Conservation (phyloP, 2,888 invertebrate genomes). For the Troglohyphantes excavatus region DNA sequence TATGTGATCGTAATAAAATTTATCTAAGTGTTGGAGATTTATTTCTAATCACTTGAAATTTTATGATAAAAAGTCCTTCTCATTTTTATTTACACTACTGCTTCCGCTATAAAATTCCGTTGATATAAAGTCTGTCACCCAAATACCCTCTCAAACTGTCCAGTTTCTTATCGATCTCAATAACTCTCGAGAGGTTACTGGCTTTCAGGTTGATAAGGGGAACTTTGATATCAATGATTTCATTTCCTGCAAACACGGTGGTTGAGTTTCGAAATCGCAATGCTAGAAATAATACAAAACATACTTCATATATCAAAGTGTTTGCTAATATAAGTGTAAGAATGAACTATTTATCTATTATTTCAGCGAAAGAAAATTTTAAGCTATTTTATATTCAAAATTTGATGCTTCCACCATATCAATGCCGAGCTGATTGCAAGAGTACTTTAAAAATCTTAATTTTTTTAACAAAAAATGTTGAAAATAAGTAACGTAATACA, state of each 20-base stretch:
- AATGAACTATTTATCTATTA: too few relatives aligned
- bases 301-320: too few relatives aligned
- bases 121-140: neutral
- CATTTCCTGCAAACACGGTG: conserved; percentile 19
- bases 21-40: neutral
- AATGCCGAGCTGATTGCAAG: too few relatives aligned
- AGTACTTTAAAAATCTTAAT: too few relatives aligned
- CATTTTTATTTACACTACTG: neutral
- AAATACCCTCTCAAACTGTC: neutral
- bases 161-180: conserved; percentile 7
- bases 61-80: neutral
- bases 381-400: too few relatives aligned
- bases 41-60: neutral
- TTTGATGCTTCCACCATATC: too few relatives aligned
- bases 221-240: conserved; percentile 20
- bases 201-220: conserved; percentile 3
- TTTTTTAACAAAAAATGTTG: too few relatives aligned
- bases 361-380: too few relatives aligned
- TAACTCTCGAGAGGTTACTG: conserved; percentile 19
- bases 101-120: neutral
- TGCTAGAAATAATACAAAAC: too few relatives aligned
- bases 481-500: too few relatives aligned
- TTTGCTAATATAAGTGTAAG: too few relatives aligned
- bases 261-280: neutral
- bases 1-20: neutral